Base-by-base conservation (phyloP, 1,140 invertebrate genomes). In the Sipha flava region DNA sequence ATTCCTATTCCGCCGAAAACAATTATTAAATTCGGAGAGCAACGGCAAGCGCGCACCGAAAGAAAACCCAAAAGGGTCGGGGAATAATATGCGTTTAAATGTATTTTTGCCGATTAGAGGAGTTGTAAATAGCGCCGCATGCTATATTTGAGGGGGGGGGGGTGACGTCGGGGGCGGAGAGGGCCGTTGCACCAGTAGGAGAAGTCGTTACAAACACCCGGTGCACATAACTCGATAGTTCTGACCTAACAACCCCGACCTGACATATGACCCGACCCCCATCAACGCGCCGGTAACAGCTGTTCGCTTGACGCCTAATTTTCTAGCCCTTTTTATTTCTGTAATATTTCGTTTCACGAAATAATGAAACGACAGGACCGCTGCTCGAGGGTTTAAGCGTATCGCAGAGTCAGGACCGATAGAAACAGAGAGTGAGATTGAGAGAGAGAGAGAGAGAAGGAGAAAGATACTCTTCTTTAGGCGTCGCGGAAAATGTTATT, bases 201-300 rank as follows among this genome's bases (percentile, higher is more conserved):
- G 66, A 70, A 70, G 66, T 70, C 66, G 66, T 70, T 70, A 70
- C 66, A 70, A 70, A 70, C 66, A 70, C 66, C 66, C 66, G 66
- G 66, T 70, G 66, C 40, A 47, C 66, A 70, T 70, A 70, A 70
- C 66, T 70, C 66, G 66, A 70, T 70, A 70, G 66, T 70, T 70
- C 66, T 70, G 66, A 70, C 66, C 66, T 70, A 70, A 70, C 66
- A 70, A 70, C 66, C 66, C 66, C 66, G 66, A 70, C 66, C 66
- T 47, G 66, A 70, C 66, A 70, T 70, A 70, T 70, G 66, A 70
- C 66, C 66, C 66, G 66, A 70, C 66, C 66, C 66, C 40, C 66
- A 70, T 70, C 66, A 70, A 70, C 66, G 23, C 40, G 2, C 16
- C 5, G 5, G 66, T 47, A 70, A 70, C 66, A 70, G 66, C 66